Evolutionary conservation across 2,113 vertebrate genomes (phyloP).

Genomic region (Trochalopteron elliotii): DNA sequence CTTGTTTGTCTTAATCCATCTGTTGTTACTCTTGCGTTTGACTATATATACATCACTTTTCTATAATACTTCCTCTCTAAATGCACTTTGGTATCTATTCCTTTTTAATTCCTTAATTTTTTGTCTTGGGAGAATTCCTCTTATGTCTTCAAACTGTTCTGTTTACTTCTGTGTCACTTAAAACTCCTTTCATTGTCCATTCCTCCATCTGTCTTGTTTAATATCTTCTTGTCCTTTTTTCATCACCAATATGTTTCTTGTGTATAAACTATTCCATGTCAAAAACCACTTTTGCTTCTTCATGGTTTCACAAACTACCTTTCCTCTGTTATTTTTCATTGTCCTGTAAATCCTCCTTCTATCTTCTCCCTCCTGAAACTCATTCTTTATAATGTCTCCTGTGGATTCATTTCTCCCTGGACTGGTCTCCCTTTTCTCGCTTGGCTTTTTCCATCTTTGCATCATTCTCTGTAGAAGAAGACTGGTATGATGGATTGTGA

Average conservation of each 20-base stretch:
- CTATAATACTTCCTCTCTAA: background rate
- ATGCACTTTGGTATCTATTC: background rate
- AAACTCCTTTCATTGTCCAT: background rate
- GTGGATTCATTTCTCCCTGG: conserved; percentile 53
- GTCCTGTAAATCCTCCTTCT: conserved; percentile 1
- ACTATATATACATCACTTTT: background rate
- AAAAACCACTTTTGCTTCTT: background rate
- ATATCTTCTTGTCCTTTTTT: background rate
- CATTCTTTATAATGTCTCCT: conserved; percentile 23
- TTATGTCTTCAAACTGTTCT: background rate
- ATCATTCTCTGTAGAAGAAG: conserved; percentile 90
- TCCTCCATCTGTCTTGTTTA: background rate
- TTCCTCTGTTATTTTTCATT: background rate
- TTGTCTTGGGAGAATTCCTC: conserved; percentile 20
- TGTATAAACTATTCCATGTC: background rate
- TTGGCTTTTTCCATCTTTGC: conserved; percentile 65
- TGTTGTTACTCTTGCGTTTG: conserved; percentile 32
- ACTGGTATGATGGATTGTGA: conserved; percentile 98
- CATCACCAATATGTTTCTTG: background rate
- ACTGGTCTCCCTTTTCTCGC: conserved; percentile 56
- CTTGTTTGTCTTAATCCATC: conserved; percentile 70
- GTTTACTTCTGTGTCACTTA: background rate
- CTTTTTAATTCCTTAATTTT: background rate
- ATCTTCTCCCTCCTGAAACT: background rate
- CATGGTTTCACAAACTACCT: conserved; percentile 18